Conservation (phyloP, 2,797 vertebrate species). For the Antrozous pallidus region DNA sequence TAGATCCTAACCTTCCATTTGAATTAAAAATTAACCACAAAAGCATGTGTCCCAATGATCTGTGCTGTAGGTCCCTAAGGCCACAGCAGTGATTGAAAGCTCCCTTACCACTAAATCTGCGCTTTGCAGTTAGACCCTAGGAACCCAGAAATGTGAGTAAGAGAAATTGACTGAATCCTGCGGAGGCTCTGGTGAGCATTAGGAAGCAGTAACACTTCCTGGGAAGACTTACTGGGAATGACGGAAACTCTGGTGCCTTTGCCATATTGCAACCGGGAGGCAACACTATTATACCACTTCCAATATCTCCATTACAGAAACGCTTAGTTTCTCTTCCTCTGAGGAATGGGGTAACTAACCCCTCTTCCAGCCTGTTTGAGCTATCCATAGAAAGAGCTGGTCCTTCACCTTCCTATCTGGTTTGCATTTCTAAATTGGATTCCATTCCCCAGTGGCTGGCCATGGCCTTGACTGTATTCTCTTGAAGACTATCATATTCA, state of each 20-base stretch:
- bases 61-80: not conserved
- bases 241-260: not conserved
- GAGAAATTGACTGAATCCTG: not conserved
- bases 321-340: not conserved
- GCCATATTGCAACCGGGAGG: not conserved
- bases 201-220: not conserved
- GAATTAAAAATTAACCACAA: conserved; percentile 36
- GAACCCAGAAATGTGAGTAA: not conserved
- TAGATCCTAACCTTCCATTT: conserved; percentile 28
- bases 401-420: not conserved
- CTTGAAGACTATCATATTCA: not conserved
- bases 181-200: not conserved
- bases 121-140: not conserved
- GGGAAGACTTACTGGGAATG: not conserved
- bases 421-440: conserved; percentile 5
- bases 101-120: not conserved
- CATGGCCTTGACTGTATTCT: not conserved
- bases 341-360: not conserved
- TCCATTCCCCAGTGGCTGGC: not conserved
- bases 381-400: not conserved
- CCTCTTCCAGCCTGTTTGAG: not conserved
- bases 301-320: not conserved
- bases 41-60: not conserved
- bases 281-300: not conserved
- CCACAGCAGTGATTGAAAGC: not conserved